Evolutionary conservation across 2,113 vertebrate genomes (phyloP), one percentile per base, ranked within the genome.

Genomic region (Tapirus terrestris): DNA sequence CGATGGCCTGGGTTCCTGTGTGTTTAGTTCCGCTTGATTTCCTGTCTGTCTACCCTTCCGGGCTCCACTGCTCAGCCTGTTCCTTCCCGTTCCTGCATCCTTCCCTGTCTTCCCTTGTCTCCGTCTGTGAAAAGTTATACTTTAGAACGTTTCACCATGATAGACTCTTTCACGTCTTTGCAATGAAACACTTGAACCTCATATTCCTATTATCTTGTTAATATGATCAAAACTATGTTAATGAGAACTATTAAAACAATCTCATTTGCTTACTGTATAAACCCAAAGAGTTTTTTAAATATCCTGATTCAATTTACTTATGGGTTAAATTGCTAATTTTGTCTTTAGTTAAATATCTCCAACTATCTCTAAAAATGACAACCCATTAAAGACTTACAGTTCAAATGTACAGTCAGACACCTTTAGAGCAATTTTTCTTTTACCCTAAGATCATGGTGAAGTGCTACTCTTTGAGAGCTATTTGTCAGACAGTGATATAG

Each of bases 341-440:
- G 31, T 11, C 51, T 90, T 96, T 81, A 79, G 51, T 94, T 95
- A 76, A 83, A 23, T 77, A 96, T 39, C 39, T 87, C 43, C 29
- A 79, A 36, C 13, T 33, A 10, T 68, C 5, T 60, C 9, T 68
- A 61, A 45, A 93, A 95, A 72, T 68, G 68, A 65, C 56, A 68
- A 53, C 29, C 10, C 6, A 20, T 39, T 82, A 72, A 89, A 94
- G 48, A 82, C 61, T 1, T 17, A 31, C 12, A 31, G 51, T 36
- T 96, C 53, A 84, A 51, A 60, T 51, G 13, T 53, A 53, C 11
- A 18, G 25, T 79, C 43, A 95, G 73, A 75, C 12, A 83, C 14
- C 31, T 60, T 90, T 72, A 81, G 25, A 67, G 17, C 33, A 85
- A 43, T 76, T 65, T 95, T 60, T 25, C 60, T 65, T 77, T 80